Conservation (phyloP, 2,113 vertebrate genomes). For the Capreolus pygargus region DNA sequence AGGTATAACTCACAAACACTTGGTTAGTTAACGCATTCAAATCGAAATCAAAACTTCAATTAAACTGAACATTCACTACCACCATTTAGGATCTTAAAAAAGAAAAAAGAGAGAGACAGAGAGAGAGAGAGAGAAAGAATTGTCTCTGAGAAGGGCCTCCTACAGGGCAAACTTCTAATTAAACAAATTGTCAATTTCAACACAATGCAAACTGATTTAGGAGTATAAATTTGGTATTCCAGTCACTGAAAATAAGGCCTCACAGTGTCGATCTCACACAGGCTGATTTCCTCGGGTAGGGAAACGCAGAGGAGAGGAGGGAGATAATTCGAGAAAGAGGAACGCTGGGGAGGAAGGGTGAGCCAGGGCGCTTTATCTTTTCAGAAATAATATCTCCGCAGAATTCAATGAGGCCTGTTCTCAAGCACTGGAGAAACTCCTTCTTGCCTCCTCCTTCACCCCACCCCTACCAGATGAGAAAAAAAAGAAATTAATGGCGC, state of each 20-base stretch:
- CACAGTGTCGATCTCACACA: background rate
- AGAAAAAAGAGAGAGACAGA: background rate
- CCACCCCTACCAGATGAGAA: conserved; percentile 68
- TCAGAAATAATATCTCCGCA: conserved; percentile 68
- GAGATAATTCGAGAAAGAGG: background rate
- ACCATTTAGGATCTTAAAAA: conserved; percentile 20
- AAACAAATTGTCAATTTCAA: conserved; percentile 38
- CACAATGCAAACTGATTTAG: conserved; percentile 64
- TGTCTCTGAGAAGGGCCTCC: conserved; percentile 62
- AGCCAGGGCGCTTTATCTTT: background rate
- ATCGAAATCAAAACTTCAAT: conserved; percentile 5
- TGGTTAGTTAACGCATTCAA: conserved; percentile 33
- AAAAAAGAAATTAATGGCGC: conserved; percentile 75
- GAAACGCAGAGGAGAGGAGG: background rate
- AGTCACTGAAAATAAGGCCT: conserved; percentile 58
- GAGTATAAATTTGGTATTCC: conserved; percentile 25
- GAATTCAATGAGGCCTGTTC: conserved; percentile 72
- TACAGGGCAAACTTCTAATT: conserved; percentile 45
- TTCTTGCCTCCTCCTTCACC: conserved; percentile 48
- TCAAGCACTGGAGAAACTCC: conserved; percentile 63
- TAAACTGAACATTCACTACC: background rate
- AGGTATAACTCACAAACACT: conserved; percentile 27
- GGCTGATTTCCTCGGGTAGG: background rate
- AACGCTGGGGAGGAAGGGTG: background rate
- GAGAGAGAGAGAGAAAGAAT: conserved; percentile 52